These are phyloP conservation scores for Pyrocephalus nanus DNA, from an alignment of 2,797 vertebrate species.

Conservation along the genomic window DNA sequence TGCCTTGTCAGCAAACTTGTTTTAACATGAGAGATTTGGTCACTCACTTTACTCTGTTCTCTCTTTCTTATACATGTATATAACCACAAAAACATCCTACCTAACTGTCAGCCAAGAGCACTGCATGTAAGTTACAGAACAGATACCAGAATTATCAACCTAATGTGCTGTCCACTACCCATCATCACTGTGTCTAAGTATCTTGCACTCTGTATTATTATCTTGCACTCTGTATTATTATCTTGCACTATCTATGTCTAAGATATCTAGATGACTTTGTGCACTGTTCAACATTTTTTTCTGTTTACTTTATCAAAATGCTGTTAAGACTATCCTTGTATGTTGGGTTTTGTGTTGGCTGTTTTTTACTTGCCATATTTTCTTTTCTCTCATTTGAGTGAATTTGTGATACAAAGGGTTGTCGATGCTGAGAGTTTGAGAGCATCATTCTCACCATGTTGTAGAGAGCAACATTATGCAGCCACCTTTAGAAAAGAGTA, in stretches of 20 bases:
- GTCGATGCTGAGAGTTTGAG: background rate
- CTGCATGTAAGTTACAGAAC: background rate
- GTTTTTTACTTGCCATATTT: background rate
- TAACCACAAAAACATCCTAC: background rate
- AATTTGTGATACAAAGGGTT: background rate
- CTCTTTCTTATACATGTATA: background rate
- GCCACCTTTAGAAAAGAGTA: background rate
- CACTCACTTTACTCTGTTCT: background rate
- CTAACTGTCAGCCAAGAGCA: background rate
- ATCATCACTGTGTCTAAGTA: background rate
- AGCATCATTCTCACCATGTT: background rate
- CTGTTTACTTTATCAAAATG: background rate
- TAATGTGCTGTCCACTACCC: background rate
- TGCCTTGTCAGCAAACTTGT: conserved; percentile 55
- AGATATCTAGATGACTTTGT: background rate
- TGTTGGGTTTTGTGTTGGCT: accelerated
- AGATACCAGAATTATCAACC: background rate
- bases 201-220: background rate
- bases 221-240: background rate
- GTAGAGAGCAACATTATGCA: background rate
- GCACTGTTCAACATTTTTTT: background rate
- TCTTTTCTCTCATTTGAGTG: background rate
- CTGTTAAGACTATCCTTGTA: background rate
- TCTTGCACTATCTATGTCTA: background rate
- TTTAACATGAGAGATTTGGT: background rate